Evolutionary conservation across 1,140 invertebrate genomes (phyloP).

Genomic region (Pogonomyrmex barbatus): DNA sequence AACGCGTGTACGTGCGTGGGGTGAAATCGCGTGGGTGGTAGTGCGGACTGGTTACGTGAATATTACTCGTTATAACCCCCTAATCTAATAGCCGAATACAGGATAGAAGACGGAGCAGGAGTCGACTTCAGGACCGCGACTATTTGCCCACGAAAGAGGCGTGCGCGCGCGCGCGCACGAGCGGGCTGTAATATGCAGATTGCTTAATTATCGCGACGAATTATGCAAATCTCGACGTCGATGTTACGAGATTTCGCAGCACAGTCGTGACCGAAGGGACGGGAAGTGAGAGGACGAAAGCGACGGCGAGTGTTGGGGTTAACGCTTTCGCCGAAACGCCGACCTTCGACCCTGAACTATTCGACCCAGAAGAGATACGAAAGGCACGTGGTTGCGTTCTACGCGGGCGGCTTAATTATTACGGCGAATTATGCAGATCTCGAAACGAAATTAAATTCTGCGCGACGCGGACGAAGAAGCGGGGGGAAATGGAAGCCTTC

Average conservation of each 20-base stretch:
- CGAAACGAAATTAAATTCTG: constrained; percentile 74
- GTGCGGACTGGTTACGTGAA: constrained; percentile 66
- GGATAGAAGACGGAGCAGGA: constrained; percentile 58
- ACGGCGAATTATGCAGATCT: constrained; percentile 79
- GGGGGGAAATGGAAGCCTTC: constrained; percentile 8
- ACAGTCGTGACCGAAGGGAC: constrained; percentile 35
- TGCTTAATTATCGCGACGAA: constrained; percentile 81
- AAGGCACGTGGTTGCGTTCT: constrained; percentile 69
- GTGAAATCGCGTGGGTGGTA: constrained; percentile 10
- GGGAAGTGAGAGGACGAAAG: constrained; percentile 44
- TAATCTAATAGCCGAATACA: constrained; percentile 71
- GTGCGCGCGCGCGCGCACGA: constrained; percentile 59
- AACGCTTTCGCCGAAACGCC: constrained; percentile 63
- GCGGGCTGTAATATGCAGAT: constrained; percentile 80
- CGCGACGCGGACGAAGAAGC: constrained; percentile 15
- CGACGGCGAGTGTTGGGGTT: constrained; percentile 54
- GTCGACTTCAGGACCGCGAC: constrained; percentile 66
- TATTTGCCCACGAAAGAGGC: constrained; percentile 74
- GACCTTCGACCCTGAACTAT: constrained; percentile 69
- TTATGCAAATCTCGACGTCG: constrained; percentile 78
- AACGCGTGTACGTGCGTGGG: constrained; percentile 30
- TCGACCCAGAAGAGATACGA: constrained; percentile 72
- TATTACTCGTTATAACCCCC: constrained; percentile 75
- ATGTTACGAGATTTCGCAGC: constrained; percentile 76
- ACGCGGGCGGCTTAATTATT: constrained; percentile 81